Base-by-base conservation (phyloP, 2,113 vertebrate genomes). In the Urocolius indicus region DNA sequence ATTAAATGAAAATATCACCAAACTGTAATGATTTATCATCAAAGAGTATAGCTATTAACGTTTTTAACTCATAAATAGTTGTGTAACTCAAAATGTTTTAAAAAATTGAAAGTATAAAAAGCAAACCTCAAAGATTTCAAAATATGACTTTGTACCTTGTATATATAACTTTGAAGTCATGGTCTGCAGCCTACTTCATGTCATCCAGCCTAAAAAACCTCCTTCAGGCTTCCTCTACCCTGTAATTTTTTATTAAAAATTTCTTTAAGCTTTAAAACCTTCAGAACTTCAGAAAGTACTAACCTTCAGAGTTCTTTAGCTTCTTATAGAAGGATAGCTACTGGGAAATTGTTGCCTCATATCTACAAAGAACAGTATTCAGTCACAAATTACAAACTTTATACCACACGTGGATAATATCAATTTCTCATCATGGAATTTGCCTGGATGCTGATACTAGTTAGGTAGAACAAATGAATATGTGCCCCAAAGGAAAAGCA, bases 231-330 rank as follows among this genome's bases (percentile, higher is more conserved):
- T 89, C 48, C 45, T 61, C 16, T 67, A 45, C 13, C 30, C 19
- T 78, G 16, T 22, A 68, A 29, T 61, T 46, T 86, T 96, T 68
- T 49, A 95, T 79, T 80, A 55, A 90, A 86, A 87, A 74, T 77
- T 79, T 94, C n/a, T 92, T 90, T 94, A 85, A 93, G 26, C 9
- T 96, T 95, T 94, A 84, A 94, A 92, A 80, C n/a, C 11, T 69
- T 66, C 23, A 41, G 23, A 83, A 61, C 27, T 72, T 79, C 29
- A 85, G 24, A 63, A 65, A 69, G 9, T 69, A 45, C 11, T 84
- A 95, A 78, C 59, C 38, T 19, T 89, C n/a, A 94, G 72, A 92
- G 58, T 94, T 62, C n/a, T 49, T 88, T 69, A 84, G 57, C 29
- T 93, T 65, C 45, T 94, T 88, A 57, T 48, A 74, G 26, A 73